Base-by-base conservation (phyloP, 2,888 invertebrate species). In the Temnothorax unifasciatus region DNA sequence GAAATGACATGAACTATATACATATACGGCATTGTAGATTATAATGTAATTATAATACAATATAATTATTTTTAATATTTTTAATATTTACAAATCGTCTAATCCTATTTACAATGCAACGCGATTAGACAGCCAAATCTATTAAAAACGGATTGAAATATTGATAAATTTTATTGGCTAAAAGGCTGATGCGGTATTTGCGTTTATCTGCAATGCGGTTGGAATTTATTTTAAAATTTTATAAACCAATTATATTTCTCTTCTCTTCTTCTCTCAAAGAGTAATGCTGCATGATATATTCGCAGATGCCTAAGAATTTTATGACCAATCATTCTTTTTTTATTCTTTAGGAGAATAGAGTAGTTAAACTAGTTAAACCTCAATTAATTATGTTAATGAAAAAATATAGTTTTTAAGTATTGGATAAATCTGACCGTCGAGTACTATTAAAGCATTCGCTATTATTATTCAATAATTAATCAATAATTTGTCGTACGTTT, bases 391-490 rank as follows among this genome's bases (percentile, higher is more conserved):
- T 34, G 6, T 34, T 34, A 34, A 34, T 6, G 0, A 5, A 34
- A 34, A 34, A 34, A 34, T 34, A 34, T 34, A 34, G 0, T 34
- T 34, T 34, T 34, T 34, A 34, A 34, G 0, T 34, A 34, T 34
- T 6, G 6, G 34, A 6, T 4, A 34, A 34, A 34, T 34, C 34
- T 34, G 6, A 34, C 34, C 34, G 34, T 34, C 34, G 6, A 34
- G 8, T 11, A 41, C 41, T 6, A 34, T 41, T 52, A n/a, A 57
- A 57, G 13, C 25, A 25, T 13, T 25, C 25, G 4, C 15, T 47
- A 25, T 47, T 66, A 25, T 47, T 66, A 47, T 47, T 29, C 15
- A 50, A 68, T 50, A 68, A 47, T 68, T 68, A 50, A 50, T 47
- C 29, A 50, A 50, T 47, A 47, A 50, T 68, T 34, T 68, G 13